Base-by-base conservation (phyloP, 2,888 invertebrate species). In the Drepana falcataria region DNA sequence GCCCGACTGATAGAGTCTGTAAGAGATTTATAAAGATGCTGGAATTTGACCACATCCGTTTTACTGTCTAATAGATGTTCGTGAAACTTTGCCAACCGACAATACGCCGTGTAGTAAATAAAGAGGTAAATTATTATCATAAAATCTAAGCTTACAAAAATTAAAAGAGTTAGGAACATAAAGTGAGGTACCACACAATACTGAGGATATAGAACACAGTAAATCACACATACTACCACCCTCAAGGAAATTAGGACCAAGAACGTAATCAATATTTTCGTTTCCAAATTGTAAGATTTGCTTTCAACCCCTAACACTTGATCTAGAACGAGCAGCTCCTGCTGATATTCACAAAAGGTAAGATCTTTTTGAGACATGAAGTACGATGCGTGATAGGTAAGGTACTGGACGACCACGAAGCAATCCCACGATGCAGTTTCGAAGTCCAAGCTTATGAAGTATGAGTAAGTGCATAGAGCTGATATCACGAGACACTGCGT, bases 91-190 rank as follows among this genome's bases (percentile, higher is more conserved):
- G 47, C 47, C 35, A 63, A 52, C n/a, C 63, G 54, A 35, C 55
- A 52, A 33, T 55, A 59, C 3, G 55, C 51, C 9, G 55, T 56
- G 37, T 58, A 56, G 35, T 59, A 63, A 2, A 55, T 52, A 35
- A 56, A 59, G 47, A 55, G 60, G 47, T 58, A 58, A 2, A 59
- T 35, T n/a, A 60, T 34, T 1, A 60, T 49, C 4, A 60, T 54
- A n/a, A 58, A 48, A 53, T 63, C 60, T 1, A 53, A 37, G 21
- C 54, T 48, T 1, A 55, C 44, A 33, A 56, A 44, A 3, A 58
- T 52, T n/a, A 59, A 35, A 2, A 55, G 34, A 35, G 48, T 53
- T 1, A 57, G n/a, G 0, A 55, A 21, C 4, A 34, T 37, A 5
- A 51, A 35, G 6, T 54, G 4, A 35, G 52, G 35, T 2, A 3